Conservation (phyloP, 2,113 vertebrate genomes). For the Hypanus sabinus region DNA sequence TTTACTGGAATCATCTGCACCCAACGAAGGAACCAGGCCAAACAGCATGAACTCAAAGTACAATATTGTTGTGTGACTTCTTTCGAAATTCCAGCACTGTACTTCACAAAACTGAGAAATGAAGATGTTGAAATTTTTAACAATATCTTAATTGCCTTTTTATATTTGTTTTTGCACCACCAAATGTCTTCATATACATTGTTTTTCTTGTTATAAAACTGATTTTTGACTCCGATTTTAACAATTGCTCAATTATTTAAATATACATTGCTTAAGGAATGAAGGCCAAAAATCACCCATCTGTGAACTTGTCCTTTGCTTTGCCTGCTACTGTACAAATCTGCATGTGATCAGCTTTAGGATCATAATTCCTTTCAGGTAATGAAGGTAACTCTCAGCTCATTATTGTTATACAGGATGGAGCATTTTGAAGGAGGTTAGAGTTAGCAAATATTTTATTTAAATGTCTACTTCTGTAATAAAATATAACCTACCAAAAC, state of each 20-base stretch:
- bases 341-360: neutral
- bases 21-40: neutral
- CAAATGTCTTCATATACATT: neutral
- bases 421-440: neutral
- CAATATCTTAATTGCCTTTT: neutral
- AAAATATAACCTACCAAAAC: neutral
- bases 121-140: neutral
- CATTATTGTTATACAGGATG: neutral
- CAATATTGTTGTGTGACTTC: neutral
- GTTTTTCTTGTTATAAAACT: neutral
- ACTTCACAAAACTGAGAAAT: neutral
- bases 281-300: neutral
- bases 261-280: neutral
- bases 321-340: neutral
- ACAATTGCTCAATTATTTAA: neutral
- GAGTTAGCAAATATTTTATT: too few species aligned
- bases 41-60: constrained; percentile 26
- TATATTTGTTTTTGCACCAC: neutral
- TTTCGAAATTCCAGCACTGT: neutral
- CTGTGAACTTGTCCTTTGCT: neutral
- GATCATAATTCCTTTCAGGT: neutral
- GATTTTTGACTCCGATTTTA: neutral
- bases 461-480: neutral
- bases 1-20: constrained; percentile 1
- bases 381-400: neutral